phyloP scores from a whole-genome alignment of 2,113 vertebrate genomes.

The Mionectes macconnelli region DNA sequence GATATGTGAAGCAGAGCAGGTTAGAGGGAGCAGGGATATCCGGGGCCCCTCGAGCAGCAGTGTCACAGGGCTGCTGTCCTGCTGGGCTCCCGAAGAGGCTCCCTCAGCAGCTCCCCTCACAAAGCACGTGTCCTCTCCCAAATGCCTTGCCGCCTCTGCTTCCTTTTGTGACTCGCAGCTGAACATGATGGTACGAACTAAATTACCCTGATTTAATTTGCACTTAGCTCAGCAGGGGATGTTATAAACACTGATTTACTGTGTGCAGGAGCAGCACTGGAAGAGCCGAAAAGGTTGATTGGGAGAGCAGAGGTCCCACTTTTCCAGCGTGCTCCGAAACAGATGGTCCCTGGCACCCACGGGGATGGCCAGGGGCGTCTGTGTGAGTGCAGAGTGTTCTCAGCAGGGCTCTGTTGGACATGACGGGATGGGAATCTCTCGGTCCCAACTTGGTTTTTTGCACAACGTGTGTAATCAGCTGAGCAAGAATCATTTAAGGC shows the following conservation, averaged over 20 bases:
- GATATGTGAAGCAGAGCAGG: not conserved
- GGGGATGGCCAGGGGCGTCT: not conserved
- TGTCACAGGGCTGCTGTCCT: not conserved
- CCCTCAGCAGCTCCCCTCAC: not conserved
- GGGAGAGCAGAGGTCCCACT: not conserved
- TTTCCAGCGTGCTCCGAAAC: rapidly evolving
- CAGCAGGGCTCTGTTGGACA: not conserved
- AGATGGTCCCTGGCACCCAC: not conserved
- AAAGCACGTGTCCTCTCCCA: not conserved
- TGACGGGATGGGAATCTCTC: not conserved
- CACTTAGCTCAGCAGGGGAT: not conserved
- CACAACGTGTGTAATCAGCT: not conserved
- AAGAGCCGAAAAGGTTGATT: not conserved
- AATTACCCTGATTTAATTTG: slow-evolving; percentile 55
- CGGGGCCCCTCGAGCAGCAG: not conserved
- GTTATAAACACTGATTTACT: slow-evolving; percentile 51
- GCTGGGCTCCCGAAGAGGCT: rapidly evolving
- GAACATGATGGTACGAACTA: slow-evolving; percentile 2
- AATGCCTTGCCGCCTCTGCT: not conserved
- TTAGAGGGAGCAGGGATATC: not conserved
- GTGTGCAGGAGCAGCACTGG: not conserved
- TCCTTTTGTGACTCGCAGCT: not conserved
- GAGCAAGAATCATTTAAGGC: not conserved
- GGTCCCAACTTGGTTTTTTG: not conserved
- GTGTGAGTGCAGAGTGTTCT: not conserved